These are phyloP conservation scores for Miniopterus natalensis DNA, from an alignment of 2,113 vertebrate species.

Conservation along the genomic window DNA sequence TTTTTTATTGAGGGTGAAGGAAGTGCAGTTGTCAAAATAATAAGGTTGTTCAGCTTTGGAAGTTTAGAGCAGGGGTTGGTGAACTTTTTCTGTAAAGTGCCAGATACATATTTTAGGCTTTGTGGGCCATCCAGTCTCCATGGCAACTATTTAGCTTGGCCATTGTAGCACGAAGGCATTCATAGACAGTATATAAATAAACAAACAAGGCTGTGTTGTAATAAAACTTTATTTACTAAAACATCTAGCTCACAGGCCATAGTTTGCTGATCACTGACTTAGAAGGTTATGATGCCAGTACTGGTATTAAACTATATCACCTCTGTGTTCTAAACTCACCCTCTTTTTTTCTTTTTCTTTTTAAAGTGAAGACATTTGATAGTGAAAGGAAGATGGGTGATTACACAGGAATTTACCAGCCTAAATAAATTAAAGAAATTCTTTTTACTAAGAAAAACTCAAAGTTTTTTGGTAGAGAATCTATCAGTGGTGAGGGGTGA, in stretches of 20 bases:
- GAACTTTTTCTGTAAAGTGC: neutral
- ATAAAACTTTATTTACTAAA: neutral
- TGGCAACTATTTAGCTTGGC: neutral
- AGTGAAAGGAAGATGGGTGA: neutral
- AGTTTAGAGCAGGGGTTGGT: neutral
- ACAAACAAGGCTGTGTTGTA: neutral
- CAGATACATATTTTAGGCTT: neutral
- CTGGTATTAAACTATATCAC: neutral
- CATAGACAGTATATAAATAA: neutral
- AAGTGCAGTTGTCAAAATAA: neutral
- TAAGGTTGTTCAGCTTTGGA: neutral
- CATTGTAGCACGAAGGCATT: neutral
- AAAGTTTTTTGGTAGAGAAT: conserved; percentile 27
- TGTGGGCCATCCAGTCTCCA: neutral
- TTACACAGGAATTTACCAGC: neutral
- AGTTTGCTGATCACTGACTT: neutral
- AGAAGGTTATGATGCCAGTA: neutral
- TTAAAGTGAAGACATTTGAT: neutral
- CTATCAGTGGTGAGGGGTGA: neutral
- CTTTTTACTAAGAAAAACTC: neutral
- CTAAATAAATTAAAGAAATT: neutral
- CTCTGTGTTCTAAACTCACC: neutral
- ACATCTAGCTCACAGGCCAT: neutral
- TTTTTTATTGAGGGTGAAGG: neutral
- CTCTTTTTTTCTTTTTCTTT: neutral